Base-by-base conservation (phyloP, 2,797 vertebrate species). In the Hyperoplus lanceolatus region DNA sequence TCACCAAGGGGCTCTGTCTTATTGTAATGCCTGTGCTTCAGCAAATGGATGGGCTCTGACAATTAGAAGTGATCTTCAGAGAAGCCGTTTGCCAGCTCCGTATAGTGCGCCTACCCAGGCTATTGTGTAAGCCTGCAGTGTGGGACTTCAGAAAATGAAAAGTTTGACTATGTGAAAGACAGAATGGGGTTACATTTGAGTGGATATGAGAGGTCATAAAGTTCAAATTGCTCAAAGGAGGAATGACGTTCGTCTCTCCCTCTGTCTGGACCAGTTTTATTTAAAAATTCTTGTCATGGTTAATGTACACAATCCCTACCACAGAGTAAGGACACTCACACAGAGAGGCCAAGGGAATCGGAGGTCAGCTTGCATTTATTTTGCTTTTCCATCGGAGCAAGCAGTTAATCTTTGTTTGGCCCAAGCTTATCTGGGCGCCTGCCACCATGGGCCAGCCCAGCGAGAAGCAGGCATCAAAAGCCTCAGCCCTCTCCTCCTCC, bases 371-470 rank as follows among this genome's bases (percentile, higher is more conserved):
- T 36, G 63, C 80, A 74, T 90, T 92, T 91, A 87, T 93, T 90
- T 92, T 80, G 81, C 66, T 83, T 66, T 88, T 89, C 84, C 89
- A 88, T 94, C 91, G 82, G 84, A 88, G 85, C 82, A 89, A 83
- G 90, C 89, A 79, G 81, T 92, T 95, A 94, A 94, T 95, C 94
- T 94, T 88, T 75, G 78, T 82, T 82, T 76, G 68, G 88, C 87
- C 85, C 68, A 65, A 45, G 89, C 90, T 95, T 95, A 95, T 95
- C 94, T 93, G 85, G 77, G 81, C 46, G 73, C 73, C 90, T 85
- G 88, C 86, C 92, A 83, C 75, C 91, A 68, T 73, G 42, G 83
- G 75, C 87, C 87, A 85, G 85, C 83, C 90, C 87, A 86, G 86
- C 78, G 80, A 92, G 87, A 89, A 84, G 29, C 29, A 80, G 77